Conservation (phyloP, 23 tunicate species). For the Styela plicata region DNA sequence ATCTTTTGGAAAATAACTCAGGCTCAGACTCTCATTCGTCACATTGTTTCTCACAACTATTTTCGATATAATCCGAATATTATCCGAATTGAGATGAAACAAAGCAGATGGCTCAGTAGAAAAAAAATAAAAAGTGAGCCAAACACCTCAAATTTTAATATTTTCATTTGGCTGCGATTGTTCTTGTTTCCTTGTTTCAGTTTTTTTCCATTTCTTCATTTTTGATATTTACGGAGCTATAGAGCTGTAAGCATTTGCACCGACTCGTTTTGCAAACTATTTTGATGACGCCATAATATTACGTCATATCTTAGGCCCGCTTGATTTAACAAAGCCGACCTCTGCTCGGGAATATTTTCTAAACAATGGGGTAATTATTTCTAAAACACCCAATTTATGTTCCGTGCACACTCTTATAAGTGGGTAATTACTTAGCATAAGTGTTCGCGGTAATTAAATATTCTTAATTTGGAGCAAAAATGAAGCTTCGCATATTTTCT, state of each 20-base stretch:
- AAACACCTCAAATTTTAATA: neutral
- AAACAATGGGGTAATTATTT: neutral
- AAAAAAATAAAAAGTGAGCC: neutral
- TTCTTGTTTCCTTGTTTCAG: neutral
- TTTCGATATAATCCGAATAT: too few species aligned
- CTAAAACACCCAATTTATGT: neutral
- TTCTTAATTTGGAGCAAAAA: too few species aligned
- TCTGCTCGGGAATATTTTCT: neutral
- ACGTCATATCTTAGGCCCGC: neutral
- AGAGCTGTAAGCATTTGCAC: neutral
- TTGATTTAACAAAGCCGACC: neutral
- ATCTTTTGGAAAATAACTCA: too few species aligned
- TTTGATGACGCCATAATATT: too few species aligned
- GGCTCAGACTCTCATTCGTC: too few species aligned
- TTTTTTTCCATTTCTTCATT: neutral
- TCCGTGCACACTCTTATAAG: neutral
- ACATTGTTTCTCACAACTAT: too few species aligned
- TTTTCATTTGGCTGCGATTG: neutral
- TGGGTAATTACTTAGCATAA: neutral
- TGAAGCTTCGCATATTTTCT: too few species aligned
- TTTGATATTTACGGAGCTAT: neutral
- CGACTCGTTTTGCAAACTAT: too few species aligned
- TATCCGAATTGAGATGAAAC: too few species aligned
- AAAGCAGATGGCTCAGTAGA: too few species aligned
- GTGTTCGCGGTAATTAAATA: too few species aligned